These are phyloP conservation scores for Prenolepis imparis DNA, from an alignment of 2,888 invertebrate species.

Conservation along the genomic window DNA sequence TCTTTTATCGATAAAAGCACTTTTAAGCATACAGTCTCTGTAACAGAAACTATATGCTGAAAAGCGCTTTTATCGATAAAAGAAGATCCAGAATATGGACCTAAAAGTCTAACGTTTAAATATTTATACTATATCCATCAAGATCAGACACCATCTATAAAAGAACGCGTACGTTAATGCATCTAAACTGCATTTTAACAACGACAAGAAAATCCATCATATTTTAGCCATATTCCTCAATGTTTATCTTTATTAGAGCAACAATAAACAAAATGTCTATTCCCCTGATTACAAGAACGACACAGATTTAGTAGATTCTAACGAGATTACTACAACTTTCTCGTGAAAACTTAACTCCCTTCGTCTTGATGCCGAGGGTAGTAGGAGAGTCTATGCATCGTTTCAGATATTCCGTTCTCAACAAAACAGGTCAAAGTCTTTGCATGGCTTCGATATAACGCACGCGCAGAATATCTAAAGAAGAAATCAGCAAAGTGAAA, in stretches of 20 bases:
- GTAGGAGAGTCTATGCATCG: neutral
- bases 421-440: slow-evolving; percentile 4
- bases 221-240: neutral
- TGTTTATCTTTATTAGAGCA: slow-evolving; percentile 11
- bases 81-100: too few relatives aligned
- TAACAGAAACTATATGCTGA: too few relatives aligned
- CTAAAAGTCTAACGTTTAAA: neutral
- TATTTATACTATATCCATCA: neutral
- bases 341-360: neutral
- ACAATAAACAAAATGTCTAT: neutral
- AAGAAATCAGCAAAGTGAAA: neutral
- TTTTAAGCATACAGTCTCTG: too few relatives aligned
- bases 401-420: neutral
- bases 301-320: neutral
- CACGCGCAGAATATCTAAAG: neutral
- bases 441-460: neutral
- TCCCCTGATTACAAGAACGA: neutral
- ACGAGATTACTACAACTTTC: neutral
- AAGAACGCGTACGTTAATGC: slow-evolving; percentile 7
- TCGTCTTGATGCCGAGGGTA: neutral
- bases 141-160: neutral
- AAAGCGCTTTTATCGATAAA: too few relatives aligned
- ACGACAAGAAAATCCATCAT: neutral
- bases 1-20: too few relatives aligned
- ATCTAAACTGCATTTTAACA: slow-evolving; percentile 3